Evolutionary conservation across 2,797 vertebrate genomes (phyloP), one percentile per base, ranked within the genome.

Genomic region (Mionectes olivaceus): DNA sequence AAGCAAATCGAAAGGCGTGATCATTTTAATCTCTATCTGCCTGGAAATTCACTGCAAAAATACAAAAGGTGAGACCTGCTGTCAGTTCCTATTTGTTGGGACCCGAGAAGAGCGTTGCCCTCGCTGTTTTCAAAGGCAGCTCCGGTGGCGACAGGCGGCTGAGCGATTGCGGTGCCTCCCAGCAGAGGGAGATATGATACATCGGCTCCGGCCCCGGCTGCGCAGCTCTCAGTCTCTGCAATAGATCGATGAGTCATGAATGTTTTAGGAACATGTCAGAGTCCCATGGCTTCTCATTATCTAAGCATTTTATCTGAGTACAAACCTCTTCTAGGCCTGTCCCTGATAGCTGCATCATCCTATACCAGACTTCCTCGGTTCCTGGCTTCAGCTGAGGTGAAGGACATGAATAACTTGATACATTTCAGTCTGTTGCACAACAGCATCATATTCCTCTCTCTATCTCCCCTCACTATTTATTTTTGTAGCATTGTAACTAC

Each of bases 181-280:
- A 46, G 83, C 89, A 91, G 89, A 87, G 83, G 89, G 89, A 82
- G 89, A 28, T 23, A 5, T 28, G 77, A 82, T 55, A 41, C 89
- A 2, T n/a, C 14, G 52, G 3, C 76, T 86, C 49, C 44, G n/a
- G 50, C 39, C 56, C 59, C 32, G 61, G 61, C 63, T 14, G 63
- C 85, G 21, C 69, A 0, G 69, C 44, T 12, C 85, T 18, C 25
- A 1, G 16, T 3, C 63, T 41, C 50, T 5, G 52, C 64, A 0
- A 2, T 12, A 18, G 7, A 77, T 64, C 77, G 5, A 22, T 19
- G 17, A 39, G 25, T 47, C 87, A 22, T 5, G 23, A 81, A 12
- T 21, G 63, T 5, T 89, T 67, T 7, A 69, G 49, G 30, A 75
- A 7, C 37, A 1, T 16, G 50, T 15, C 76, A 15, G 46, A 37